A percentile compares a stretch with the other conserved stretches of the same genome.
phyloP scores from a whole-genome alignment of 2,888 invertebrate species.

The Temnothorax ravouxi region DNA sequence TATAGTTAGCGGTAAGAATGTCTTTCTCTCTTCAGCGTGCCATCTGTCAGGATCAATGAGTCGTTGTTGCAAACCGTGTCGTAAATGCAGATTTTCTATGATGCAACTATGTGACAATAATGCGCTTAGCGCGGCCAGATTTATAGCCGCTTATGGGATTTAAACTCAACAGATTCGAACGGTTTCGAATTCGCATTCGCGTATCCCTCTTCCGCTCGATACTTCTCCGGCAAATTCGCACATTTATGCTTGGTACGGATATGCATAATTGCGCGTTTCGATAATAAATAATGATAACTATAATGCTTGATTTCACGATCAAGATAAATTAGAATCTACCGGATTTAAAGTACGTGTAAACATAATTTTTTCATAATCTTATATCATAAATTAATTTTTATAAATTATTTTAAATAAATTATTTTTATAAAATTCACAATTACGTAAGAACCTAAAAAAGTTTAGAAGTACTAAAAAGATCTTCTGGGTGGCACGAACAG shows the following conservation, averaged over 20 bases:
- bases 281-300: conserved; percentile 49
- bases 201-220: conserved; percentile 24
- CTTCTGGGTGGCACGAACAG: neutral
- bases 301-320: neutral
- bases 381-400: neutral
- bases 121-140: conserved; percentile 82
- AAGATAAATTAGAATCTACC: neutral
- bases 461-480: neutral
- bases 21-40: conserved; percentile 11
- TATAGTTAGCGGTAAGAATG: conserved; percentile 43
- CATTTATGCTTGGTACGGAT: conserved; percentile 20
- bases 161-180: conserved; percentile 82
- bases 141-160: conserved; percentile 81
- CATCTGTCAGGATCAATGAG: conserved; percentile 48
- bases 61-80: conserved; percentile 35
- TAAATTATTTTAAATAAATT: neutral
- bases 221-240: conserved; percentile 51
- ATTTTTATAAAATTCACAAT: neutral
- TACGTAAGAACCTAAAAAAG: neutral
- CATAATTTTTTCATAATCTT: neutral
- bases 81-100: conserved; percentile 56
- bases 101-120: conserved; percentile 74
- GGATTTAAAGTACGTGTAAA: conserved; percentile 5
- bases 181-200: conserved; percentile 5
- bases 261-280: conserved; percentile 22